Evolutionary conservation across 2,113 vertebrate genomes (phyloP).

Genomic region (Tautogolabrus adspersus): DNA sequence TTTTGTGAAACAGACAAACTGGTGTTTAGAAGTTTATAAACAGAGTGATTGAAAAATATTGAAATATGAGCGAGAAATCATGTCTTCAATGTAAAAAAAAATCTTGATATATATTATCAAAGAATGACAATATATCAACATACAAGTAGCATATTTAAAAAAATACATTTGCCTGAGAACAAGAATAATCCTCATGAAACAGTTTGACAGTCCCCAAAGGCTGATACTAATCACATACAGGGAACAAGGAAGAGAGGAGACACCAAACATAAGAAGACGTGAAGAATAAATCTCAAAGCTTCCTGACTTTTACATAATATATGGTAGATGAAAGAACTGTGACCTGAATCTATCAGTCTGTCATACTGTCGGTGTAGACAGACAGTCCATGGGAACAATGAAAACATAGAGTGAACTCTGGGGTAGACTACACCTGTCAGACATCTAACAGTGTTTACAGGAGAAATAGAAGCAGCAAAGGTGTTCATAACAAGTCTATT

Average conservation of each 20-base stretch:
- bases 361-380: not conserved
- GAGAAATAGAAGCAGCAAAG: not conserved
- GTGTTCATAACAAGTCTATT: not conserved
- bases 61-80: too few species aligned
- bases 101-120: too few species aligned
- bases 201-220: not conserved
- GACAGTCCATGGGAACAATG: not conserved
- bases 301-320: conserved; percentile 17
- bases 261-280: not conserved
- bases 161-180: not conserved
- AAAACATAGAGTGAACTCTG: not conserved
- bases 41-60: too few species aligned
- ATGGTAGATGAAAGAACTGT: conserved; percentile 17
- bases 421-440: too few species aligned
- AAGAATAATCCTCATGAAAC: not conserved
- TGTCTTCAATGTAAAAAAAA: too few species aligned
- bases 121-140: not conserved
- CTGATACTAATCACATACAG: not conserved
- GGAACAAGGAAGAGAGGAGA: not conserved
- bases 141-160: not conserved
- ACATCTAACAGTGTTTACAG: not conserved
- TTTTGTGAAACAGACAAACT: too few species aligned
- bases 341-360: conserved; percentile 45
- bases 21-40: too few species aligned
- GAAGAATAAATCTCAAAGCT: not conserved